phyloP scores from a whole-genome alignment of 1,140 invertebrate genomes.

The Saccostrea glomerata region DNA sequence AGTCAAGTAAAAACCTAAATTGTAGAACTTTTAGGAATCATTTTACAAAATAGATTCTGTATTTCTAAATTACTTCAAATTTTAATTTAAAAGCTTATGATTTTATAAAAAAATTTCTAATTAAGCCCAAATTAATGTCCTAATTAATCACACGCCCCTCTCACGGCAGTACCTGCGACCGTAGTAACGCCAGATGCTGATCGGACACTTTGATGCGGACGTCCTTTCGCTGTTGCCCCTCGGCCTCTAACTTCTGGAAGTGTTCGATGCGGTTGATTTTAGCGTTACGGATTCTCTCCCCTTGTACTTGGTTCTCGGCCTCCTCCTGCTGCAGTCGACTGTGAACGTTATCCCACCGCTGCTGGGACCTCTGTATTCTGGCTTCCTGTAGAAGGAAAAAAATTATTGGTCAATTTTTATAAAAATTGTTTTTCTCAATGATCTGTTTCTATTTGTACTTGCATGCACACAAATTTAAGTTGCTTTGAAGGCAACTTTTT shows the following conservation, averaged over 20 bases:
- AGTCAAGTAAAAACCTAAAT: no score
- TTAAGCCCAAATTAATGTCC: neutral
- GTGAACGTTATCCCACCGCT: conserved; percentile 59
- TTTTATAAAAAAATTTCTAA: neutral
- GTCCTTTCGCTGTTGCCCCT: conserved; percentile 69
- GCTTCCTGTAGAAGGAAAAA: conserved; percentile 61
- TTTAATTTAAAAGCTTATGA: neutral
- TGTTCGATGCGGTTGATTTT: conserved; percentile 69
- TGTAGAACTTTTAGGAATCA: no score
- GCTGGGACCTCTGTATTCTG: conserved; percentile 62
- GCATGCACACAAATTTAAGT: no score
- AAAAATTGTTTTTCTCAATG: no score
- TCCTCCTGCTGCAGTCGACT: conserved; percentile 65
- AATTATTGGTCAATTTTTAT: no score
- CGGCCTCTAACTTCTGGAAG: conserved; percentile 67
- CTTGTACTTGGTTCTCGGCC: conserved; percentile 43
- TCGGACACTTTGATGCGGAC: conserved; percentile 65
- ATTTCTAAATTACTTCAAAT: neutral
- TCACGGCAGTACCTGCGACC: conserved; percentile 55
- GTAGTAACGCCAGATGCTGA: conserved; percentile 58
- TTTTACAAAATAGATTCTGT: neutral
- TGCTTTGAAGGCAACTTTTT: no score
- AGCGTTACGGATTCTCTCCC: conserved; percentile 63
- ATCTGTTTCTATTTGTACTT: no score
- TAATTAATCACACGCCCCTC: neutral